Evolutionary conservation across 2,113 vertebrate species (phyloP).

Genomic region (Paralichthys olivaceus): DNA sequence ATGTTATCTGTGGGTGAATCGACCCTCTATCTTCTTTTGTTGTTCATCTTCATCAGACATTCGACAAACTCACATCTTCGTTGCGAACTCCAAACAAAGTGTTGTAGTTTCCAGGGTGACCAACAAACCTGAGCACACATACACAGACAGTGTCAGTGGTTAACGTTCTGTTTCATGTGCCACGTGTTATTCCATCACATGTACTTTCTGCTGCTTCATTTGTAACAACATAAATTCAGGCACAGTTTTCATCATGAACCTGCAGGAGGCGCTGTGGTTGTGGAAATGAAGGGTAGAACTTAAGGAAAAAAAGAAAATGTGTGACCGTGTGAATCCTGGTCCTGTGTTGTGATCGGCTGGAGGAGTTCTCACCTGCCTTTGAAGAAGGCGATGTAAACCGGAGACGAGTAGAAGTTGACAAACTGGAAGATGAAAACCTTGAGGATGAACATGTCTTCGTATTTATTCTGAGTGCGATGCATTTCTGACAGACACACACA

Average conservation of each 20-base stretch:
- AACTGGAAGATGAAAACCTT: constrained; percentile 90
- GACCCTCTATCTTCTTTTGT: no score
- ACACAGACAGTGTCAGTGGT: background rate
- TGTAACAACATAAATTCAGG: no score
- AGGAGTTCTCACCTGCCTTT: constrained; percentile 82
- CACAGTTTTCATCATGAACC: background rate
- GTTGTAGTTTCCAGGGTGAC: constrained; percentile 83
- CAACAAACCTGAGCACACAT: constrained; percentile 78
- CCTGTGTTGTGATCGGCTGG: background rate
- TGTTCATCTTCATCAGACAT: no score
- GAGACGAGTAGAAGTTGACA: constrained; percentile 87
- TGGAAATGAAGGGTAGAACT: no score
- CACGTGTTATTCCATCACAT: no score
- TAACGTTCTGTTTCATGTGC: background rate
- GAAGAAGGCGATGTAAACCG: constrained; percentile 88
- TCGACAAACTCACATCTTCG: constrained; percentile 81
- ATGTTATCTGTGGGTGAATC: no score
- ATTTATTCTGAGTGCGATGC: constrained; percentile 86
- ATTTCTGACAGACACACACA: constrained; percentile 78
- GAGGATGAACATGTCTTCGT: constrained; percentile 86
- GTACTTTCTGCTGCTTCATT: background rate
- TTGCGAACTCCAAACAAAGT: constrained; percentile 83
- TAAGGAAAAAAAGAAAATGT: no score
- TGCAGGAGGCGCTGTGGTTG: constrained; percentile 7
- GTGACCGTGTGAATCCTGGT: background rate